A percentile compares a stretch with the other conserved stretches of the same genome.
Conservation (phyloP, 2,888 invertebrate genomes). For the Chrysomela aeneicollis region DNA sequence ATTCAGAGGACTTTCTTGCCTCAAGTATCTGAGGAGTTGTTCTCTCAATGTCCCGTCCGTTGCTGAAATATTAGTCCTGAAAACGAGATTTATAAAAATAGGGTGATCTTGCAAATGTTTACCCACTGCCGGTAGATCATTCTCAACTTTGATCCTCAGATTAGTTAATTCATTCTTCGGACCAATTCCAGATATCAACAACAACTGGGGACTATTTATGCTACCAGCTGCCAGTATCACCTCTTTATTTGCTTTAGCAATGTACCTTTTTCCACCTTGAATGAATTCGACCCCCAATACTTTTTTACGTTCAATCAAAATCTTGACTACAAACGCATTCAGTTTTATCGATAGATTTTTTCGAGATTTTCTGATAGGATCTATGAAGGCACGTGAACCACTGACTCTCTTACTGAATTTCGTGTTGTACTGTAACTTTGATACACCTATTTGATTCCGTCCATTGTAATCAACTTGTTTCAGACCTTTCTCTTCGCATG, state of each 20-base stretch:
- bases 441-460: slow-evolving; percentile 11
- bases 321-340: slow-evolving; percentile 56
- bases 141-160: slow-evolving; percentile 15
- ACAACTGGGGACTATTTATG: slow-evolving; percentile 27
- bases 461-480: slow-evolving; percentile 30
- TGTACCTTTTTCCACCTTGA: slow-evolving; percentile 66
- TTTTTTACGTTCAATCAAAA: slow-evolving; percentile 8
- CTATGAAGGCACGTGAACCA: slow-evolving; percentile 25
- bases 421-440: slow-evolving; percentile 27
- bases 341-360: slow-evolving; percentile 63
- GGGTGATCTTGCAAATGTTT: slow-evolving; percentile 30
- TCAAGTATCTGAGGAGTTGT: slow-evolving; percentile 9
- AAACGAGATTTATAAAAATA: background rate
- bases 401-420: slow-evolving; percentile 23
- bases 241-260: slow-evolving; percentile 69
- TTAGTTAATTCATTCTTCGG: too few species aligned
- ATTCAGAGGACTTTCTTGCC: slow-evolving; percentile 13
- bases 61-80: slow-evolving; percentile 24
- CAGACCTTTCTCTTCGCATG: slow-evolving; percentile 61
- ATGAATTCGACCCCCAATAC: slow-evolving; percentile 49
- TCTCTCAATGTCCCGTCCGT: slow-evolving; percentile 11
- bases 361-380: slow-evolving; percentile 21
- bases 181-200: slow-evolving; percentile 32
- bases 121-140: slow-evolving; percentile 29
- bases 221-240: slow-evolving; percentile 67